phyloP scores from a whole-genome alignment of 1,140 invertebrate genomes.

The Hyles euphorbiae region DNA sequence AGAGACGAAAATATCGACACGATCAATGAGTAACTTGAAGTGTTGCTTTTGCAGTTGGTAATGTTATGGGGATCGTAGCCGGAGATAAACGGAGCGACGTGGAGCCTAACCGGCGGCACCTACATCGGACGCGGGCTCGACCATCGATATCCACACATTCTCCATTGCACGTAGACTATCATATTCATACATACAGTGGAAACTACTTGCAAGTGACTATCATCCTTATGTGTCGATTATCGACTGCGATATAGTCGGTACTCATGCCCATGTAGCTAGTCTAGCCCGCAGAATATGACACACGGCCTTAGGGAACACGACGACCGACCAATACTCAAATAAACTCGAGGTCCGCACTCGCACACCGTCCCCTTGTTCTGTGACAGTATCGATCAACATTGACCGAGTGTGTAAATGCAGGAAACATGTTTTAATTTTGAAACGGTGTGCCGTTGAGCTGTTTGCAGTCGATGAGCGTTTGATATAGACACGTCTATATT shows the following conservation, averaged over 20 bases:
- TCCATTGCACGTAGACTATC: no score
- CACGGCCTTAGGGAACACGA: slow-evolving; percentile 24
- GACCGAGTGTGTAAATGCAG: no score
- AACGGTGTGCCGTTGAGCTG: no score
- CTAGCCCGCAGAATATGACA: slow-evolving; percentile 30
- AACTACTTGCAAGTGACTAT: background rate
- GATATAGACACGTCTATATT: no score
- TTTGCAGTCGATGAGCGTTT: no score
- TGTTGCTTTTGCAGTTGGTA: no score
- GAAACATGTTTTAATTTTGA: no score
- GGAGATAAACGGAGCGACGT: slow-evolving; percentile 6
- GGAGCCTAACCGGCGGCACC: slow-evolving; percentile 1
- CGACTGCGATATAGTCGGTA: background rate
- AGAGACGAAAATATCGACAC: background rate
- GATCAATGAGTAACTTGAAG: no score
- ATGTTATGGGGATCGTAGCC: background rate
- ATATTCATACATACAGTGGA: no score
- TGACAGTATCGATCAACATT: no score
- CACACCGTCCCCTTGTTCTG: no score
- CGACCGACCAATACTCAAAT: background rate
- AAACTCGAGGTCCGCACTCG: no score
- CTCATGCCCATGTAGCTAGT: slow-evolving; percentile 7
- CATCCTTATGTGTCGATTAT: background rate
- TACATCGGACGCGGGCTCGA: slow-evolving; percentile 14
- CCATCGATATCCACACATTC: background rate